phyloP scores from a whole-genome alignment of 92 coral and sea anemone species.

The Palythoa grandis region DNA sequence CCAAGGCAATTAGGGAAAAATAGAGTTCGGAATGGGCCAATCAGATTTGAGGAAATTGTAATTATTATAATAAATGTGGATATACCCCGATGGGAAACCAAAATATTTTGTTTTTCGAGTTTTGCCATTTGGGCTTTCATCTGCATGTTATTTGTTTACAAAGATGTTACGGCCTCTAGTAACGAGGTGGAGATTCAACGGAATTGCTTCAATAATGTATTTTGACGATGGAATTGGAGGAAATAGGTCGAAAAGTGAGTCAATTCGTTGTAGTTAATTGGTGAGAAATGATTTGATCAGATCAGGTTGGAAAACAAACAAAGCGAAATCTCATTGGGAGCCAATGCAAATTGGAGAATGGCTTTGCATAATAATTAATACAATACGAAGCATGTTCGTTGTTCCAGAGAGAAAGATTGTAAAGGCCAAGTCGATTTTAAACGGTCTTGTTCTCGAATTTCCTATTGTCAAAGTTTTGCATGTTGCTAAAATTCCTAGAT shows the following conservation, averaged over 20 bases:
- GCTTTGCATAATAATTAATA: not conserved
- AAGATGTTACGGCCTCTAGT: slow-evolving; percentile 65
- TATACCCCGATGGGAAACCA: slow-evolving; percentile 14
- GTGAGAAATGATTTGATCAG: slow-evolving; percentile 23
- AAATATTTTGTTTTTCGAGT: slow-evolving; percentile 54
- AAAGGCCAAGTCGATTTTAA: not conserved
- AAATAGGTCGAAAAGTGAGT: not conserved
- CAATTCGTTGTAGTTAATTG: not conserved
- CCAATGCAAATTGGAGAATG: not conserved
- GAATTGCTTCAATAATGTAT: slow-evolving; percentile 50
- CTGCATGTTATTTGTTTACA: slow-evolving; percentile 65
- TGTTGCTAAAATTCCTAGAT: not conserved
- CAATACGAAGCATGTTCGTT: not conserved
- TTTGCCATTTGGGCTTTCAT: slow-evolving; percentile 67
- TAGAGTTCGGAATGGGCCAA: no score
- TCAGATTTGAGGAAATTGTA: no score
- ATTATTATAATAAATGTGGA: no score
- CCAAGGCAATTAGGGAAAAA: no score
- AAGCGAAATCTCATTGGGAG: not conserved
- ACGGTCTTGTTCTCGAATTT: not conserved
- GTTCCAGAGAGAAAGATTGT: slow-evolving; percentile 7
- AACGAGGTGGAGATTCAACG: slow-evolving; percentile 48
- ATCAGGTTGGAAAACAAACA: slow-evolving; percentile 32
- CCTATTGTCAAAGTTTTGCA: not conserved
- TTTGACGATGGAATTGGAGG: slow-evolving; percentile 56